phyloP scores from a whole-genome alignment of 2,888 invertebrate species.

The Pristionchus mayeri region DNA sequence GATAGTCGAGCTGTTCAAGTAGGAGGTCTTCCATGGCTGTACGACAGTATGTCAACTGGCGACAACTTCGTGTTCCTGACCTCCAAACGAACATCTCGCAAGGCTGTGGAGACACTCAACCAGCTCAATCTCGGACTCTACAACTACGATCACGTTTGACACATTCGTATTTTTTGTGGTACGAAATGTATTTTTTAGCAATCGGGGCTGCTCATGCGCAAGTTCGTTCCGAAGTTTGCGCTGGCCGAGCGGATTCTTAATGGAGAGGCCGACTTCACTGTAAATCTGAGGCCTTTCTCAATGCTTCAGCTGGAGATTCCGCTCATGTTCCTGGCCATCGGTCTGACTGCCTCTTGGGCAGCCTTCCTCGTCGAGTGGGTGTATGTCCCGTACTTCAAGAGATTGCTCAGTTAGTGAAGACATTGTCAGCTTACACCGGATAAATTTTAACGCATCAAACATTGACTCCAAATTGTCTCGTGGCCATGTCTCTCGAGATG shows the following conservation, averaged over 20 bases:
- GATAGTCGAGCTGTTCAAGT: background rate
- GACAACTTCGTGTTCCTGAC: background rate
- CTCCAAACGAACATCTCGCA: background rate
- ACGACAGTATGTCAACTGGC: background rate
- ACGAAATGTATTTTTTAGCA: background rate
- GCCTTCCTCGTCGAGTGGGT: background rate
- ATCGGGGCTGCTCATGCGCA: background rate
- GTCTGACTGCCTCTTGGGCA: background rate
- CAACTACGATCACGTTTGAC: slow-evolving; percentile 3
- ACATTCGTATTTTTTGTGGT: too few species aligned
- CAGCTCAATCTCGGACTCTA: background rate
- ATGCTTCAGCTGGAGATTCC: background rate
- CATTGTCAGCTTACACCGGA: too few species aligned
- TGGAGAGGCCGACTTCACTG: background rate
- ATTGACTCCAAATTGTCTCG: too few species aligned
- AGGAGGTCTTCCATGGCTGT: background rate
- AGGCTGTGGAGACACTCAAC: background rate
- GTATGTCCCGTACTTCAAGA: background rate
- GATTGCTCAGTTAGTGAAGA: background rate
- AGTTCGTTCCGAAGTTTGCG: background rate
- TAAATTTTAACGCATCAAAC: too few species aligned
- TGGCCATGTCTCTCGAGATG: too few species aligned
- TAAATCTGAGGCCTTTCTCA: background rate
- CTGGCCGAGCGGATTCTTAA: background rate
- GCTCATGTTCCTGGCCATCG: background rate